Percentiles rank a stretch among this genome's conserved stretches.
Evolutionary conservation across 2,888 invertebrate genomes (phyloP).

Genomic region (Lepidochitona cinerea): DNA sequence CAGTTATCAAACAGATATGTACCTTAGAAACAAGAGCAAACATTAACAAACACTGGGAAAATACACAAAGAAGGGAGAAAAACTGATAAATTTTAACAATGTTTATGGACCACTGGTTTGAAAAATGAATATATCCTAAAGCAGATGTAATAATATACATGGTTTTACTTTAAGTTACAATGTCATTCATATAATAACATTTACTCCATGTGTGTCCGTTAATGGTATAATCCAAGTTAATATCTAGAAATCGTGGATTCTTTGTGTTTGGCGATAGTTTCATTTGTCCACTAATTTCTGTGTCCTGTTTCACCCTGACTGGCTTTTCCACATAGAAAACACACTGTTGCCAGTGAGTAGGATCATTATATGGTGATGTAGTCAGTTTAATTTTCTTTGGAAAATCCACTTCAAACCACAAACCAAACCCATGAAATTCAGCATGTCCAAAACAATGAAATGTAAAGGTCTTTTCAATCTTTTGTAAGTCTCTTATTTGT

Average conservation of each 20-base stretch:
- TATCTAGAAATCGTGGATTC: constrained; percentile 45
- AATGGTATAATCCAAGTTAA: constrained; percentile 32
- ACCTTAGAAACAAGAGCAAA: too few species aligned
- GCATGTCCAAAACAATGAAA: constrained; percentile 63
- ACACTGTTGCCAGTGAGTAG: constrained; percentile 66
- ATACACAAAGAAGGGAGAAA: neutral
- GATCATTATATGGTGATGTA: constrained; percentile 65
- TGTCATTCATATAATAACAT: constrained; percentile 40
- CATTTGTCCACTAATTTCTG: constrained; percentile 51
- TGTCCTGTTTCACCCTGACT: constrained; percentile 56
- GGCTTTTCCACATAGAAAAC: constrained; percentile 55
- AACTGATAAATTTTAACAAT: neutral
- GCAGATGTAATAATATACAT: neutral
- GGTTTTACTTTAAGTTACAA: constrained; percentile 11
- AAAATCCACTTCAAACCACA: constrained; percentile 66
- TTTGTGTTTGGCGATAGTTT: constrained; percentile 35
- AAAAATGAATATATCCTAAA: too few species aligned
- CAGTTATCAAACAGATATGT: too few species aligned
- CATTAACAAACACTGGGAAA: neutral
- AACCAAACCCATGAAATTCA: constrained; percentile 61
- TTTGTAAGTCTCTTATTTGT: neutral
- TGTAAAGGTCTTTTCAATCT: constrained; percentile 53
- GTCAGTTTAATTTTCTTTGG: constrained; percentile 55
- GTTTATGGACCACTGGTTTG: too few species aligned
- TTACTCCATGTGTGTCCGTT: constrained; percentile 24